Evolutionary conservation across 2,797 vertebrate genomes (phyloP).

Genomic region (Anomalospiza imberbis): DNA sequence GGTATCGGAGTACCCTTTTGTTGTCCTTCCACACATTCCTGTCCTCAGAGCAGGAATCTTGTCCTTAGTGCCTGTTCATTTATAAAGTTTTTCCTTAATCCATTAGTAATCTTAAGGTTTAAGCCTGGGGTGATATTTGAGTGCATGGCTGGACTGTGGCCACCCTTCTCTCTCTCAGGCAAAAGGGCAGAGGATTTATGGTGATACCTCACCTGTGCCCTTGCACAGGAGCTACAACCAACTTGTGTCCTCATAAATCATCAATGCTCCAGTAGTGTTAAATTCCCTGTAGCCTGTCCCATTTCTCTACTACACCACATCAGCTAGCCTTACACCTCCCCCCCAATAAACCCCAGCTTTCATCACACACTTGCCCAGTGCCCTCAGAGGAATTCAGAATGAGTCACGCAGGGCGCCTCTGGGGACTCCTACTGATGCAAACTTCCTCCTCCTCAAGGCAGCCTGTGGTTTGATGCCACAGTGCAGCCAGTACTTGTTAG

Average conservation of each 20-base stretch:
- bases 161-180: not conserved
- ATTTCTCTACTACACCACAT: not conserved
- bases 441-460: conserved; percentile 62
- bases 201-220: not conserved
- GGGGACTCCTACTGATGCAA: conserved; percentile 65
- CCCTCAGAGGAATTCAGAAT: conserved; percentile 63
- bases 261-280: not conserved
- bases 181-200: not conserved
- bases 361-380: conserved; percentile 45
- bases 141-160: not conserved
- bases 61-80: not conserved
- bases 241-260: not conserved
- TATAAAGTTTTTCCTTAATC: conserved; percentile 2
- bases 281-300: not conserved
- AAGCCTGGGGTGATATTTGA: not conserved
- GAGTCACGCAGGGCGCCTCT: conserved; percentile 16
- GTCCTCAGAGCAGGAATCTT: conserved; percentile 13
- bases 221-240: not conserved
- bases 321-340: not conserved
- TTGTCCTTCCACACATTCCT: not conserved
- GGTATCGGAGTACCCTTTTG: not conserved
- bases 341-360: conserved; percentile 21
- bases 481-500: not conserved
- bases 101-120: not conserved
- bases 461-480: conserved; percentile 55